A percentile compares a stretch with the other conserved stretches of the same genome.
These are phyloP conservation scores for Aptenodytes patagonicus DNA, from an alignment of 2,113 vertebrate species.

Conservation along the genomic window DNA sequence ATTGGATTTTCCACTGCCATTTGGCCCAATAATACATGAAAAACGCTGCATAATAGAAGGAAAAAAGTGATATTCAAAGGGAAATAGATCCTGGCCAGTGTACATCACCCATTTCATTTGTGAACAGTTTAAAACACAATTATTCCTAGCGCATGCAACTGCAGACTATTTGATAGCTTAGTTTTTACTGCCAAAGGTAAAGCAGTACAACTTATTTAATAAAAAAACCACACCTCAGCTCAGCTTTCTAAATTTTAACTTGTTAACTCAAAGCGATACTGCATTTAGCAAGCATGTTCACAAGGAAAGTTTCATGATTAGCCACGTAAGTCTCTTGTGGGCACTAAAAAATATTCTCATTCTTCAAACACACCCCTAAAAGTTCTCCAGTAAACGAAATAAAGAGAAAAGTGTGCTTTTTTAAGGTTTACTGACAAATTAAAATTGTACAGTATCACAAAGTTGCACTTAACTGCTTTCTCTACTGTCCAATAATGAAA, in stretches of 20 bases:
- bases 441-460: background rate
- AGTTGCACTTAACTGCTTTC: background rate
- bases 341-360: constrained; percentile 23
- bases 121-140: background rate
- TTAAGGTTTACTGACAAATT: background rate
- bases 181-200: background rate
- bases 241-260: constrained; percentile 6
- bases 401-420: background rate
- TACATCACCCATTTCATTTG: background rate
- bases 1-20: constrained; percentile 98
- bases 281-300: background rate
- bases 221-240: background rate
- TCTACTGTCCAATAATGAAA: background rate
- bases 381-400: constrained; percentile 35
- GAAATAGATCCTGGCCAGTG: background rate
- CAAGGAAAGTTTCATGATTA: constrained; percentile 21
- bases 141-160: background rate
- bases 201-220: background rate
- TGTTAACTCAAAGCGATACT: background rate
- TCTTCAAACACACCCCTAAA: constrained; percentile 4
- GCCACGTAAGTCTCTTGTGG: constrained; percentile 38
- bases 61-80: background rate
- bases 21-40: constrained; percentile 97
- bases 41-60: constrained; percentile 82
- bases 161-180: background rate